These are phyloP conservation scores for Lophius americanus DNA, from an alignment of 2,797 vertebrate genomes.

Conservation along the genomic window DNA sequence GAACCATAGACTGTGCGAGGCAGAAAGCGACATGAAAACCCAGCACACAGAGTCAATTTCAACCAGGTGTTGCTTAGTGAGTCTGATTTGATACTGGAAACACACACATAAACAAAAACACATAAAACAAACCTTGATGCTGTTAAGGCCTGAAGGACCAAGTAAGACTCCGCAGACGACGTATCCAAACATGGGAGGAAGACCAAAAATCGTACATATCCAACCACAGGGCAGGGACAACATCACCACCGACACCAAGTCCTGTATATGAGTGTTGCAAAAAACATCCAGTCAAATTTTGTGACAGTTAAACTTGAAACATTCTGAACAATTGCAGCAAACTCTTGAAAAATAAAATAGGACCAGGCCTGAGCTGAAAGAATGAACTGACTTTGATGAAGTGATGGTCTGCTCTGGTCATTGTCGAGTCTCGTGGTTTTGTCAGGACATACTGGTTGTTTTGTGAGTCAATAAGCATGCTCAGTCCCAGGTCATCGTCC, in stretches of 20 bases:
- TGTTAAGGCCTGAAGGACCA: slow-evolving; percentile 95
- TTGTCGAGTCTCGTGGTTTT: slow-evolving; percentile 95
- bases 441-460: slow-evolving; percentile 98
- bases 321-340: too few species aligned
- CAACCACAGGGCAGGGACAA: slow-evolving; percentile 96
- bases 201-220: slow-evolving; percentile 89
- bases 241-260: slow-evolving; percentile 94
- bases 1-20: slow-evolving; percentile 91
- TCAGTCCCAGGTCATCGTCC: slow-evolving; percentile 92
- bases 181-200: slow-evolving; percentile 98
- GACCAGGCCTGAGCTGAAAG: neutral
- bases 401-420: slow-evolving; percentile 94
- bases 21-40: slow-evolving; percentile 14
- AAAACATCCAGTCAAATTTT: neutral
- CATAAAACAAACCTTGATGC: slow-evolving; percentile 88
- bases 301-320: too few species aligned
- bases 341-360: neutral
- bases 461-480: slow-evolving; percentile 99
- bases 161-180: slow-evolving; percentile 96
- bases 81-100: neutral
- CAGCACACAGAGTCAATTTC: neutral
- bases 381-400: slow-evolving; percentile 89
- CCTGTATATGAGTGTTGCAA: slow-evolving; percentile 75
- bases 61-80: neutral
- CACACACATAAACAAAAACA: neutral